Conservation (phyloP, 2,113 vertebrate species). For the Anoura caudifer region DNA sequence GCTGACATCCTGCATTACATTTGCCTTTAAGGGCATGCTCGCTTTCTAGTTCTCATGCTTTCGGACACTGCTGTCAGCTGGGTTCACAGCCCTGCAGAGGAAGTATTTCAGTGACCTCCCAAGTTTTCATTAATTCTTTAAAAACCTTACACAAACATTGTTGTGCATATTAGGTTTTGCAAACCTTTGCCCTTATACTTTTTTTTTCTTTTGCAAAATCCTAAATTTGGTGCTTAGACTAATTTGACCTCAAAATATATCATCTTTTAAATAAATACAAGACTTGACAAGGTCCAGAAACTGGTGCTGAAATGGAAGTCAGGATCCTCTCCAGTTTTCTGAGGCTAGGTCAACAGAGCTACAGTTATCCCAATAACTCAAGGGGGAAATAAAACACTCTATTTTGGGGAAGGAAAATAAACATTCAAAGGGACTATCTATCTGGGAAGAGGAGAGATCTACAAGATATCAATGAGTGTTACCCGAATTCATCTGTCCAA, state of each 20-base stretch:
- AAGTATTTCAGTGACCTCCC: conserved; percentile 46
- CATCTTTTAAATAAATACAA: conserved; percentile 69
- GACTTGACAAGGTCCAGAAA: conserved; percentile 66
- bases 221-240: conserved; percentile 58
- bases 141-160: conserved; percentile 58
- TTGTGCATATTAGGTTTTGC: conserved; percentile 49
- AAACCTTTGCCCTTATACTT: conserved; percentile 51
- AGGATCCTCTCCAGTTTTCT: conserved; percentile 38
- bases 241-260: conserved; percentile 65
- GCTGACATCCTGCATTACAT: conserved; percentile 26
- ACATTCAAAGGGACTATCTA: conserved; percentile 9
- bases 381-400: conserved; percentile 34
- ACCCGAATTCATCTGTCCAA: background rate
- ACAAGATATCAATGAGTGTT: background rate
- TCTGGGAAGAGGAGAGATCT: background rate
- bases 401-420: conserved; percentile 37
- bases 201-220: conserved; percentile 52
- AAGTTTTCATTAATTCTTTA: conserved; percentile 63
- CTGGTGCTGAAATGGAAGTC: conserved; percentile 43
- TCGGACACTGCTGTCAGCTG: background rate
- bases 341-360: conserved; percentile 37
- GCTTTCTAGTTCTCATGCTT: conserved; percentile 53
- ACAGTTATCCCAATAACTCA: conserved; percentile 43
- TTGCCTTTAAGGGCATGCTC: conserved; percentile 41
- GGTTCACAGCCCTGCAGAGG: conserved; percentile 28